Evolutionary conservation across 2,888 invertebrate species (phyloP).

Genomic region (Stenichneumon culpator): DNA sequence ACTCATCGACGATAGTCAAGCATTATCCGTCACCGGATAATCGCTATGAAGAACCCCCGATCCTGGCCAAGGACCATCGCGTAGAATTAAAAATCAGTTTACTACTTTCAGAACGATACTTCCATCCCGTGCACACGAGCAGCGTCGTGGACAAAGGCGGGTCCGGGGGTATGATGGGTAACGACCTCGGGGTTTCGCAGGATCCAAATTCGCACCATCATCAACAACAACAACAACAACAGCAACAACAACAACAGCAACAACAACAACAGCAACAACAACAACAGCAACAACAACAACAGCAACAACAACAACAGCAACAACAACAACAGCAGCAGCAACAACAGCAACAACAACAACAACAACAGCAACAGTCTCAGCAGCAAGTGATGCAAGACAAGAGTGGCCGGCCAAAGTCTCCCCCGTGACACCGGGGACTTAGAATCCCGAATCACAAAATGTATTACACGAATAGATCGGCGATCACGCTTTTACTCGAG

Average conservation of each 20-base stretch:
- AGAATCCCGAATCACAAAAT: conserved; percentile 61
- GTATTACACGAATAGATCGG: conserved; percentile 38
- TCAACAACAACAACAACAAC: conserved; percentile 77
- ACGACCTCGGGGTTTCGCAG: conserved; percentile 80
- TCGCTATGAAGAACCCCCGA: conserved; percentile 6
- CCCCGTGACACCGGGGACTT: conserved; percentile 83
- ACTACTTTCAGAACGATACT: conserved; percentile 86
- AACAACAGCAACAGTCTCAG: conserved; percentile 76
- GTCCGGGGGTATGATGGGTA: conserved; percentile 80
- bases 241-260: conserved; percentile 75
- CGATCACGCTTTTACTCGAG: conserved; percentile 34
- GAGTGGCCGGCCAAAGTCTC: conserved; percentile 83
- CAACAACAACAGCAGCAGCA: conserved; percentile 79
- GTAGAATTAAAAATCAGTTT: conserved; percentile 72
- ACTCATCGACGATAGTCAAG: background rate
- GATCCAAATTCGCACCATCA: conserved; percentile 82
- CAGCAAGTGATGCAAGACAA: conserved; percentile 83
- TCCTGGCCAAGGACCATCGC: conserved; percentile 62
- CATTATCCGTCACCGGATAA: background rate
- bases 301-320: conserved; percentile 81
- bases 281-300: conserved; percentile 81
- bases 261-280: conserved; percentile 80
- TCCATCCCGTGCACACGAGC: conserved; percentile 87
- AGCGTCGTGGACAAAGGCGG: conserved; percentile 86
- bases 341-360: conserved; percentile 79